Evolutionary conservation across 2,888 invertebrate species (phyloP), one percentile per base, ranked within the genome.

Genomic region (Bellardia bayeri): DNA sequence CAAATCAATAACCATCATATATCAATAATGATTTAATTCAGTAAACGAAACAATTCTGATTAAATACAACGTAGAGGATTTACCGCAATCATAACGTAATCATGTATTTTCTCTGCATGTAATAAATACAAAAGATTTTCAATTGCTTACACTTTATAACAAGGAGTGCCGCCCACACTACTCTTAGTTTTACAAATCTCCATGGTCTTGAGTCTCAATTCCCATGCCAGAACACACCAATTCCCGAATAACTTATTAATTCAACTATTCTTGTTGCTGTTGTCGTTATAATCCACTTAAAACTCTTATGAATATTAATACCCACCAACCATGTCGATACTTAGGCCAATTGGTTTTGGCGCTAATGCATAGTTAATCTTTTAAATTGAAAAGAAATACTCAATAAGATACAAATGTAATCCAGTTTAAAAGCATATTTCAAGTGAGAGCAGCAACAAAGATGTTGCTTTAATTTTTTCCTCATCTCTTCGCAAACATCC

Each of bases 311-410:
- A 68, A 66, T 82, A 82, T 83, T 71, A 61, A 83, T 69, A 40
- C 2, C 68, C 68, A 74, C 63, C 66, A 54, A 16, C 56, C n/a
- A n/a, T 49, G 14, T 11, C 40, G 14, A 58, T 30, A n/a, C 61
- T 74, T 33, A 16, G 49, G 56, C 45, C 66, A 63, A 75, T 80
- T 85, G 68, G 42, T 58, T 30, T 66, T 37, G 16, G 82, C 76
- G 30, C 45, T 76, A 76, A 64, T 58, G 51, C 37, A 74, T 61
- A 82, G 11, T 78, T 82, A 78, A 86, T 82, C 74, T 66, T 33
- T 82, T 82, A 42, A 78, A 86, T 86, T 82, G 82, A 86, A 78
- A 66, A 71, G 66, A 56, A 83, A 76, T 45, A 71, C 61, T 51
- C 33, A 66, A 76, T 86, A 66, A 64, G 42, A 86, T 45, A 49